Base-by-base conservation (phyloP, 2,888 invertebrate species). In the Apoderus coryli region DNA sequence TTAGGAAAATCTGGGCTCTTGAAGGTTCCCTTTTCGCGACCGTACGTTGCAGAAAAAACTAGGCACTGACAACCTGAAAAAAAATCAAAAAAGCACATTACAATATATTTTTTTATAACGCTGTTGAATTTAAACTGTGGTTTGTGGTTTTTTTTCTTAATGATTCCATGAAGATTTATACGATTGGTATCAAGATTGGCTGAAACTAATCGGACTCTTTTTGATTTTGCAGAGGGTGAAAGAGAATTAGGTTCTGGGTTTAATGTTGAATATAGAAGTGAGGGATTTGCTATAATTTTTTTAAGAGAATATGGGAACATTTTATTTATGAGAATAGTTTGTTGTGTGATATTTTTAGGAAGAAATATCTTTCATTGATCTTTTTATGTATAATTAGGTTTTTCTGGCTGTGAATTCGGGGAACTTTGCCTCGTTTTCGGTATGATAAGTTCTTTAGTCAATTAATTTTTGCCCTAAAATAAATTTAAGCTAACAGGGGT, bases 1-100 rank as follows among this genome's bases (percentile, higher is more conserved):
- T 69, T 69, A 3, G 85, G 85, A 59, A 75, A 84, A 61, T 84
- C 79, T 10, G 86, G 86, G 45, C 82, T 82, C 52, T 72, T 77
- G 64, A 86, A 86, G 26, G 69, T 71, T 39, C 84, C 86, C 42
- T 72, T 73, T 52, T 76, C 76, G 58, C 74, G 77, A 46, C 77
- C 76, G 54, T 75, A 77, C 38, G 78, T 76, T 42, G 76, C 77
- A 47, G 81, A 77, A 63, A 75, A 86, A 38, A 76, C 71, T 45
- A 85, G 64, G 57, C 88, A 88, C 49, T 77, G 70, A 59, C 88
- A 88, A 59, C 80, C 85, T 86, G 68, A 31, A 66, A 66, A 27
- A 28, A 32, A 35, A 31, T 31, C n/a, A n/a, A n/a, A n/a, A n/a
- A n/a, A n/a, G n/a, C n/a, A n/a, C n/a, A 65, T 76, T 63, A 60